These are phyloP conservation scores for Falcunculus frontatus DNA, from an alignment of 2,113 vertebrate genomes.

Conservation along the genomic window DNA sequence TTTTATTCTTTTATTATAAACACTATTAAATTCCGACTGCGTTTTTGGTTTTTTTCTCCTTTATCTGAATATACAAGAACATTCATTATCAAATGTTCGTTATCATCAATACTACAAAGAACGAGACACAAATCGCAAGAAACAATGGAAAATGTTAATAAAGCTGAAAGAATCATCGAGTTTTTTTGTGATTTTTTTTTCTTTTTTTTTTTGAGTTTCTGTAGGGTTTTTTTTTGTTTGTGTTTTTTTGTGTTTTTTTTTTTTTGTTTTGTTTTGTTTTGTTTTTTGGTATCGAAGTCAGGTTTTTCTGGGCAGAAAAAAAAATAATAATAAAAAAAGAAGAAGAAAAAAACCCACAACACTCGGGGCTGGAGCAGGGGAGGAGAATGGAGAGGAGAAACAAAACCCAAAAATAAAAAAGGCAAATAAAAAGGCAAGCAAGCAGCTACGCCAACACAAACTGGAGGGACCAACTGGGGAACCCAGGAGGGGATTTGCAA, in stretches of 20 bases:
- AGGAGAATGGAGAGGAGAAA: background rate
- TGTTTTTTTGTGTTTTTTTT: constrained; percentile 11
- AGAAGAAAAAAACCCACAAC: constrained; percentile 47
- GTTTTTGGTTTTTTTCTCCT: constrained; percentile 85
- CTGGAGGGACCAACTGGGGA: background rate
- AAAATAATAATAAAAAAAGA: constrained; percentile 43
- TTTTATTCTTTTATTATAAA: constrained; percentile 81
- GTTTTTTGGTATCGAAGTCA: constrained; percentile 90
- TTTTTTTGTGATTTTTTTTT: constrained; percentile 56
- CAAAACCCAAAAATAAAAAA: background rate
- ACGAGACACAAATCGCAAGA: constrained; percentile 85
- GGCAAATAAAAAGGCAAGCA: constrained; percentile 54
- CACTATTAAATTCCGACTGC: constrained; percentile 84
- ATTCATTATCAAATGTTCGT: constrained; percentile 84
- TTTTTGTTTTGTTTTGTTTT: constrained; percentile 43
- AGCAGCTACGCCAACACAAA: constrained; percentile 29
- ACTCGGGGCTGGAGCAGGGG: background rate
- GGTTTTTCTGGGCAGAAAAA: constrained; percentile 82
- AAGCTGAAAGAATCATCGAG: constrained; percentile 83
- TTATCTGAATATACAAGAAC: constrained; percentile 87
- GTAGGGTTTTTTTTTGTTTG: constrained; percentile 59
- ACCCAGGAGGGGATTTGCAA: background rate
- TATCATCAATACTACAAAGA: constrained; percentile 80
- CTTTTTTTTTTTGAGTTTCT: constrained; percentile 72
- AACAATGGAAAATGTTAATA: constrained; percentile 83